Conservation (phyloP, 2,113 vertebrate species). For the Petaurus breviceps region DNA sequence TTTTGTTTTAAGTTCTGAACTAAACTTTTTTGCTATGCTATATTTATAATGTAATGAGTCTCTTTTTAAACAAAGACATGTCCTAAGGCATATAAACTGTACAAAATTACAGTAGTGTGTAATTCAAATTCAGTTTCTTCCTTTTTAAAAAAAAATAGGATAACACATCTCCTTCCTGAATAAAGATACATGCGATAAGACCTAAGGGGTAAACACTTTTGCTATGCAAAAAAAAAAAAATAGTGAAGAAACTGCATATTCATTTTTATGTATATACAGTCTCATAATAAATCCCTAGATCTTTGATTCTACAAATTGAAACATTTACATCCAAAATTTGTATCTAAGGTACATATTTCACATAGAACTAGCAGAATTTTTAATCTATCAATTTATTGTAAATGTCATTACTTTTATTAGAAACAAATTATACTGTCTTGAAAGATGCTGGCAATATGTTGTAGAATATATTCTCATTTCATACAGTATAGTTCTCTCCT, state of each 20-base stretch:
- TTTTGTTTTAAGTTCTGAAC: slow-evolving; percentile 65
- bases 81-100: slow-evolving; percentile 57
- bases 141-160: slow-evolving; percentile 78
- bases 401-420: slow-evolving; percentile 66
- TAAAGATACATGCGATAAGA: slow-evolving; percentile 58
- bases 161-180: slow-evolving; percentile 63
- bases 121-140: slow-evolving; percentile 58
- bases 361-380: slow-evolving; percentile 67
- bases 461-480: slow-evolving; percentile 77
- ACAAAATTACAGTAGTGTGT: slow-evolving; percentile 74
- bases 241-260: slow-evolving; percentile 51
- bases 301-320: slow-evolving; percentile 69
- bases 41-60: slow-evolving; percentile 51
- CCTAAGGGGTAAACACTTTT: slow-evolving; percentile 66
- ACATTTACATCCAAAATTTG: slow-evolving; percentile 62
- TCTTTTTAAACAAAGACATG: slow-evolving; percentile 61
- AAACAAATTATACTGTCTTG: slow-evolving; percentile 60
- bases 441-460: slow-evolving; percentile 58
- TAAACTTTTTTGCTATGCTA: slow-evolving; percentile 59
- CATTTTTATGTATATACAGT: slow-evolving; percentile 78
- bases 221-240: slow-evolving; percentile 81
- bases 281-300: slow-evolving; percentile 69
- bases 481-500: slow-evolving; percentile 48
- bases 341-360: slow-evolving; percentile 65
- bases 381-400: slow-evolving; percentile 72